These are phyloP conservation scores for Caenorhabditis parvicauda DNA, from an alignment of 2,888 invertebrate genomes.

Conservation along the genomic window DNA sequence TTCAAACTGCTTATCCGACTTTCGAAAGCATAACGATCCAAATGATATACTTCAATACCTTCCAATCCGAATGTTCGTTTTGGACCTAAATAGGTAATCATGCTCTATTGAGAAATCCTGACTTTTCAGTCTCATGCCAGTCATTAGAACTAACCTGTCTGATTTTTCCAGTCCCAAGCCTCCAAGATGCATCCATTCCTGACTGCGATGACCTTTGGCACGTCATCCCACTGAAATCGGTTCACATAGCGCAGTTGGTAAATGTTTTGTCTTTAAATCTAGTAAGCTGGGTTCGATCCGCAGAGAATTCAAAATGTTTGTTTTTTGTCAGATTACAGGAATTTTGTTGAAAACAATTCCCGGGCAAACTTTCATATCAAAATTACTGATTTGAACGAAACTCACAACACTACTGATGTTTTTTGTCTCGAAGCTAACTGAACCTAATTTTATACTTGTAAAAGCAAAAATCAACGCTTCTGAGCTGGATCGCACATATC, in stretches of 20 bases:
- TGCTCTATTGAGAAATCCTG: not conserved
- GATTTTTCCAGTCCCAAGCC: conserved; percentile 8
- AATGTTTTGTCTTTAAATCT: no score
- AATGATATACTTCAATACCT: not conserved
- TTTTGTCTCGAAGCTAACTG: no score
- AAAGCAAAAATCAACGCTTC: no score
- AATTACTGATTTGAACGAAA: no score
- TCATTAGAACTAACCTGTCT: conserved; percentile 1
- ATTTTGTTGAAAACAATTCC: no score
- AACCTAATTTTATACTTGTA: not conserved
- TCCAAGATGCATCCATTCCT: conserved; percentile 7
- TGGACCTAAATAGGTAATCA: not conserved
- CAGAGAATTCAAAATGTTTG: no score
- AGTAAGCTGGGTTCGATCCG: no score
- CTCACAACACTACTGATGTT: no score
- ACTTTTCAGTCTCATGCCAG: not conserved
- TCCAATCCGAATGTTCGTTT: conserved; percentile 9
- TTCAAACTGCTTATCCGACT: conserved; percentile 5
- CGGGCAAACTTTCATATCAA: no score
- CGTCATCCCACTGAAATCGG: conserved; percentile 9
- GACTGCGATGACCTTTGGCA: conserved; percentile 1
- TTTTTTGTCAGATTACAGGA: no score
- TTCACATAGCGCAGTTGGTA: no score
- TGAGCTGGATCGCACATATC: no score
- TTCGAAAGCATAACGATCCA: conserved; percentile 1